Conservation (phyloP, 2,797 vertebrate species). For the Percopsis omiscomaycus region DNA sequence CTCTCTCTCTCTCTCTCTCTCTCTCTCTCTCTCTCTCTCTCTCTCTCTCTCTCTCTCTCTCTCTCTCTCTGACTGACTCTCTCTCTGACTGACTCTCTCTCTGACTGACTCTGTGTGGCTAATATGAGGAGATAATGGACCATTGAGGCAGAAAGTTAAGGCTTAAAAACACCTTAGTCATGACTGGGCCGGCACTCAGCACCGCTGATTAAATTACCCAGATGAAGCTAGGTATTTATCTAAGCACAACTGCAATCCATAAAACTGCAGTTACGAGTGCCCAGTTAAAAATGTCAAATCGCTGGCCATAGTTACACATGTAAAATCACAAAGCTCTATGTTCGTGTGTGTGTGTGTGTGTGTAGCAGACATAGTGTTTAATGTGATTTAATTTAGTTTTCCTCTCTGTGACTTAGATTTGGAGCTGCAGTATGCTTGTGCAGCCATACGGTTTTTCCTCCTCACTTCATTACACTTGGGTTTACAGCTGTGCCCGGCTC, state of each 20-base stretch:
- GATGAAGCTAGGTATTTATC: slow-evolving; percentile 54
- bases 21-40: slow-evolving; percentile 16
- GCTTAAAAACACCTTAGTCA: slow-evolving; percentile 61
- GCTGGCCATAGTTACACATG: slow-evolving; percentile 21
- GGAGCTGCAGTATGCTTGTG: slow-evolving; percentile 5
- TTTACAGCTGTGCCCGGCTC: background rate
- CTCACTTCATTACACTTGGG: background rate
- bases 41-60: slow-evolving; percentile 10
- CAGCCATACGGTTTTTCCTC: slow-evolving; percentile 1
- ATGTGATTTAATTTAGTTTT: slow-evolving; percentile 24
- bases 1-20: too few species aligned
- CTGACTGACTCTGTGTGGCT: slow-evolving; percentile 30
- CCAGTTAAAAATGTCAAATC: slow-evolving; percentile 48
- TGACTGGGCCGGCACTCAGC: slow-evolving; percentile 47
- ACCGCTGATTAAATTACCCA: slow-evolving; percentile 55
- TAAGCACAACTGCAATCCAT: slow-evolving; percentile 45
- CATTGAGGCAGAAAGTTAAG: slow-evolving; percentile 45
- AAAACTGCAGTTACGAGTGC: slow-evolving; percentile 36
- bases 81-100: slow-evolving; percentile 6
- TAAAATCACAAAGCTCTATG: too few species aligned
- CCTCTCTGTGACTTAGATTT: slow-evolving; percentile 5
- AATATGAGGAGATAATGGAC: slow-evolving; percentile 59
- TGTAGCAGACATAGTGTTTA: slow-evolving; percentile 7
- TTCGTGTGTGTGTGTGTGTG: slow-evolving; percentile 8
- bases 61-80: slow-evolving; percentile 4